These are phyloP conservation scores for Onthophagus sagittarius DNA, from an alignment of 2,888 invertebrate species.

Conservation along the genomic window DNA sequence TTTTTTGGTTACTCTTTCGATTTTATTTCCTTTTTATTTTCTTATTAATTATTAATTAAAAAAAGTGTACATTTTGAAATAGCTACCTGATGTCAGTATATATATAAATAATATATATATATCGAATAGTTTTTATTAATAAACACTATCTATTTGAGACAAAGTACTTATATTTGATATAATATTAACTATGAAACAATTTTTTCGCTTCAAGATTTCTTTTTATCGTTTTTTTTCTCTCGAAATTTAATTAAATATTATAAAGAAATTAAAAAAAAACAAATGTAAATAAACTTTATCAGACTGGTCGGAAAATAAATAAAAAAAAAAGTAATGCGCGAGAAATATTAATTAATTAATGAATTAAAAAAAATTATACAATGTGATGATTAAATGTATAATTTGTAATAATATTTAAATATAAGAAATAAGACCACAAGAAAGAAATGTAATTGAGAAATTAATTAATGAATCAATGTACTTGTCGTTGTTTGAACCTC, in stretches of 20 bases:
- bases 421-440: constrained; percentile 4
- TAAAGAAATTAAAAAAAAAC: constrained; percentile 15
- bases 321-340: neutral
- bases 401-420: constrained; percentile 2
- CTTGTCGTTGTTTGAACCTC: neutral
- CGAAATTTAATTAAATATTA: neutral
- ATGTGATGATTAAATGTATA: constrained; percentile 19
- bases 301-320: constrained; percentile 16
- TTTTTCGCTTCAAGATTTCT: constrained; percentile 21
- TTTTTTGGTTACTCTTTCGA: constrained; percentile 19
- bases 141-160: constrained; percentile 20
- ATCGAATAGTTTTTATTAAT: constrained; percentile 20
- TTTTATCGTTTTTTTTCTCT: neutral
- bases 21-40: neutral
- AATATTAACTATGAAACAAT: constrained; percentile 2
- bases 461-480: neutral
- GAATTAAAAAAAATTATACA: constrained; percentile 13
- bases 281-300: constrained; percentile 14
- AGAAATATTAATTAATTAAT: neutral
- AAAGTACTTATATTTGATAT: constrained; percentile 26
- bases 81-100: constrained; percentile 35
- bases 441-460: constrained; percentile 2
- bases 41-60: constrained; percentile 1
- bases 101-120: constrained; percentile 14
- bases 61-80: constrained; percentile 22